phyloP scores from a whole-genome alignment of 2,797 vertebrate genomes.

The Peromyscus nudipes region DNA sequence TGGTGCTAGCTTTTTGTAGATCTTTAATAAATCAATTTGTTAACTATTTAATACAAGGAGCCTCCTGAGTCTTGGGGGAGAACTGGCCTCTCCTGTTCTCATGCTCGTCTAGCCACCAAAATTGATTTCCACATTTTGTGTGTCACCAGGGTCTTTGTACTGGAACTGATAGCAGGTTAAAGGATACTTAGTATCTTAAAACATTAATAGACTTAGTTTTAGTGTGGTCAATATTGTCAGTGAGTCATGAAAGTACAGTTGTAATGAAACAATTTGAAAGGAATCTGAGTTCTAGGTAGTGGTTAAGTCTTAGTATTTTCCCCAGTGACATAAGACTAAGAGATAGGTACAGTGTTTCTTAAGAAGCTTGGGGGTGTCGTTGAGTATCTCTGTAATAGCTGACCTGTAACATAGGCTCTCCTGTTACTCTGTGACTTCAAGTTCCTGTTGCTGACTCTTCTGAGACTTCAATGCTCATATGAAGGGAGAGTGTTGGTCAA shows the following conservation, averaged over 20 bases:
- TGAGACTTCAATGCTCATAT: background rate
- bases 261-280: background rate
- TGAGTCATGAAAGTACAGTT: background rate
- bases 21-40: background rate
- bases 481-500: background rate
- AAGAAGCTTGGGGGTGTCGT: background rate
- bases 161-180: constrained; percentile 1
- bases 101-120: background rate
- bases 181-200: constrained; percentile 36
- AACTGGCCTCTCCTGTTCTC: background rate
- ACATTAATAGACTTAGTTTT: constrained; percentile 10
- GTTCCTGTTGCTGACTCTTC: constrained; percentile 23
- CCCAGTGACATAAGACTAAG: background rate
- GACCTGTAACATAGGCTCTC: background rate
- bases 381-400: background rate
- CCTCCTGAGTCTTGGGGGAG: background rate
- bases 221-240: background rate
- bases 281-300: background rate
- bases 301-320: background rate
- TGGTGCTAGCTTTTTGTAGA: background rate
- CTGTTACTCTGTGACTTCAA: constrained; percentile 21
- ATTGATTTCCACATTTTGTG: constrained; percentile 46
- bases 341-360: background rate
- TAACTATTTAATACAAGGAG: background rate
- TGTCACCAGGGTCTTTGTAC: constrained; percentile 45